These are phyloP conservation scores for Callosobruchus maculatus DNA, from an alignment of 2,888 invertebrate species.

Conservation along the genomic window DNA sequence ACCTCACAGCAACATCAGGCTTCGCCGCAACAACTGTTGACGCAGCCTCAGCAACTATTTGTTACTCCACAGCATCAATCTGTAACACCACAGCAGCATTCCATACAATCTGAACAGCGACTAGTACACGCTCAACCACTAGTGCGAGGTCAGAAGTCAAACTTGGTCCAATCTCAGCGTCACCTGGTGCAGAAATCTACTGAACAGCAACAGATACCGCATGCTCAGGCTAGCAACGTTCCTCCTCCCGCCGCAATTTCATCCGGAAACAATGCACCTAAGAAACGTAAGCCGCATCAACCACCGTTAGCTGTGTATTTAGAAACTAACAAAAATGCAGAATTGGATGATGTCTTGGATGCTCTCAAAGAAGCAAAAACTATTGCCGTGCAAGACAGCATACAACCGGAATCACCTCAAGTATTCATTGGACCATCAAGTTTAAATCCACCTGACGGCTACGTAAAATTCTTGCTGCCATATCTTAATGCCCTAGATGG, in stretches of 20 bases:
- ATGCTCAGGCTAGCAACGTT: conserved; percentile 32
- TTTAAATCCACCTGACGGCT: conserved; percentile 66
- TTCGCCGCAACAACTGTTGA: not conserved
- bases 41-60: not conserved
- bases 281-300: conserved; percentile 72
- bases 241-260: conserved; percentile 47
- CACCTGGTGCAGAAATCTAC: conserved; percentile 10
- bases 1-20: not conserved
- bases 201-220: conserved; percentile 33
- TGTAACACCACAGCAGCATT: not conserved
- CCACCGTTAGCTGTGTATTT: conserved; percentile 81
- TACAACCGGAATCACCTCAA: conserved; percentile 66
- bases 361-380: conserved; percentile 67
- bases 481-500: conserved; percentile 72
- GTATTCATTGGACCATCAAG: conserved; percentile 81
- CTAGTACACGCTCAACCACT: not conserved
- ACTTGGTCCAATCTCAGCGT: conserved; percentile 3
- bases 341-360: conserved; percentile 67
- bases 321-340: conserved; percentile 56
- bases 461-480: conserved; percentile 77
- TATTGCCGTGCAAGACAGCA: conserved; percentile 73
- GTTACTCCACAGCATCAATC: not conserved
- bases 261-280: conserved; percentile 49
- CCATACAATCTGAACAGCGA: not conserved
- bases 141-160: not conserved